These are phyloP conservation scores for Scolanthus callimorphus DNA, from an alignment of 92 coral and sea anemone genomes.

Conservation along the genomic window DNA sequence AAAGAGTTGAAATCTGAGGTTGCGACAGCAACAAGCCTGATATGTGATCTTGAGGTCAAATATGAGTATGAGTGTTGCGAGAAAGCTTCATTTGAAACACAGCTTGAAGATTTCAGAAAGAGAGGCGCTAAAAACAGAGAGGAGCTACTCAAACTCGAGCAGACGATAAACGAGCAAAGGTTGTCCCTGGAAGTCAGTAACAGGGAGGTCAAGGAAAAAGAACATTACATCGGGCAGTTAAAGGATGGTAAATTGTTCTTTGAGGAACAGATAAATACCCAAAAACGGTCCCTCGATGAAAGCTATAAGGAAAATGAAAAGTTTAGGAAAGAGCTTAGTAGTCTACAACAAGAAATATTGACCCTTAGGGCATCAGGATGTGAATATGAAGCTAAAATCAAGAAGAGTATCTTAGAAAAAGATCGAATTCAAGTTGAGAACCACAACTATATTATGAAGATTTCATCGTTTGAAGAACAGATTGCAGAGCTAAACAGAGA, in stretches of 20 bases:
- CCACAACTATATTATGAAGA: conserved; percentile 32
- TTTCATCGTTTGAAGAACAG: conserved; percentile 62
- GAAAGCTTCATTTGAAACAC: conserved; percentile 49
- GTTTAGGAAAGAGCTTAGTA: conserved; percentile 50
- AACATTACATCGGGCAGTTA: conserved; percentile 31
- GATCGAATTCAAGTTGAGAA: conserved; percentile 50
- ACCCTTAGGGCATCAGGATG: conserved; percentile 30
- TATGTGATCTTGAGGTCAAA: conserved; percentile 79
- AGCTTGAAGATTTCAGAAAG: conserved; percentile 60
- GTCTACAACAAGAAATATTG: conserved; percentile 70
- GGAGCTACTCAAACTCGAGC: conserved; percentile 59
- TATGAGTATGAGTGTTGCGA: conserved; percentile 75
- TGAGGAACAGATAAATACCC: conserved; percentile 48
- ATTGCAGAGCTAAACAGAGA: conserved; percentile 54
- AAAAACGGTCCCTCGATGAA: conserved; percentile 30
- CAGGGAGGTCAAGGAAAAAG: conserved; percentile 67
- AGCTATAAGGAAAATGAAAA: conserved; percentile 59
- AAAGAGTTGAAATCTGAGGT: conserved; percentile 54
- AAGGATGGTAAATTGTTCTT: conserved; percentile 47
- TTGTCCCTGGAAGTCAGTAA: conserved; percentile 49
- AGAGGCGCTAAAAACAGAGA: conserved; percentile 51
- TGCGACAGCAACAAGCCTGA: conserved; percentile 34
- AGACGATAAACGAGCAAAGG: conserved; percentile 59
- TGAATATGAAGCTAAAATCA: conserved; percentile 51
- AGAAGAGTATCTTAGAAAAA: conserved; percentile 40